Evolutionary conservation across 2,113 vertebrate genomes (phyloP), one percentile per base, ranked within the genome.

Genomic region (Falco punctatus): DNA sequence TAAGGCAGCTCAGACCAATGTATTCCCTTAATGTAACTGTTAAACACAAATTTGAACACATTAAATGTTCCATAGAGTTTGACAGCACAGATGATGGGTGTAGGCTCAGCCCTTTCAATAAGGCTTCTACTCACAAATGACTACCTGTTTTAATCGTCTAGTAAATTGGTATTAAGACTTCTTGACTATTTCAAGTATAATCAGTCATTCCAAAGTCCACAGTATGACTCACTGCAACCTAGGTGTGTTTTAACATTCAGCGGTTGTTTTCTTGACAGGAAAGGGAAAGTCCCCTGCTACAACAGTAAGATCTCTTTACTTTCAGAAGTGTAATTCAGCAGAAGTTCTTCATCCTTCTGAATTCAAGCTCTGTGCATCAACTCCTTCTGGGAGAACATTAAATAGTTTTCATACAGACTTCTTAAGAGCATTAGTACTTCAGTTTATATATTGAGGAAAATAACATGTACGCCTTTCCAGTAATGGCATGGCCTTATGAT

Each of bases 201-300:
- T 83, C 92, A 95, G 75, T 71, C 92, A 90, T 74, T 92, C 77
- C 91, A 65, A 94, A 91, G 90, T 93, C 92, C 92, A 94, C 82
- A 86, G 33, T 7, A 79, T 92, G 92, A 93, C 86, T 97, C 95
- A 95, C 52, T 72, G 80, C 70, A 92, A 33, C 70, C 59, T 58
- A 93, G 92, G 84, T 94, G 86, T 91, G 92, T 97, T 96, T 92
- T 85, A 97, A 90, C 79, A 55, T 70, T 96, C 85, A 94, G 67
- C 7, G 8, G 81, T 90, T 92, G 91, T 95, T 94, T 94, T 91
- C 94, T 78, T 61, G 66, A 95, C 89, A 92, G 92, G 91, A 97
- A 97, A 95, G 83, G 86, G 84, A 96, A 88, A 97, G 89, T 85
- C 78, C 44, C 54, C 62, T 38, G 49, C 57, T 75, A 26, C 40